phyloP scores from a whole-genome alignment of 2,888 invertebrate genomes.

The Papilio elwesi region DNA sequence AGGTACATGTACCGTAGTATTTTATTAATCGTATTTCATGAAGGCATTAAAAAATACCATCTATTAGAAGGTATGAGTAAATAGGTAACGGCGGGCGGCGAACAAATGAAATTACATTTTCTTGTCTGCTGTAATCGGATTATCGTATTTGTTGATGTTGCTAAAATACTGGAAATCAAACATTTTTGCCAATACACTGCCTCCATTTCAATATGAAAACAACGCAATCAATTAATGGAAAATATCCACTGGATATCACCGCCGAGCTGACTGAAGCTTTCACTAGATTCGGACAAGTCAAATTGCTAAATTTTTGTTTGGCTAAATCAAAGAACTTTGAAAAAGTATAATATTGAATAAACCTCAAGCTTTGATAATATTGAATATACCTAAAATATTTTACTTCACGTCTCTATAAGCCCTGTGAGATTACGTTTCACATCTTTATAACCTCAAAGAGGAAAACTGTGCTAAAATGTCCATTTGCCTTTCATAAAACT shows the following conservation, averaged over 20 bases:
- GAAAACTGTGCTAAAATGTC: too few relatives aligned
- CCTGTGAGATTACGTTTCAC: too few relatives aligned
- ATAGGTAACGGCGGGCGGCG: neutral
- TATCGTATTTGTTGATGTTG: conserved; percentile 13
- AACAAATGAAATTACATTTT: conserved; percentile 12
- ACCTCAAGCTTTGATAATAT: too few relatives aligned
- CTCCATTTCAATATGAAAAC: conserved; percentile 28
- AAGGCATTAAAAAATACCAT: neutral
- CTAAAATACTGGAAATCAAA: conserved; percentile 19
- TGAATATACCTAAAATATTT: too few relatives aligned
- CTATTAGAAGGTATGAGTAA: neutral
- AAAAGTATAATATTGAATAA: too few relatives aligned
- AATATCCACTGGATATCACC: conserved; percentile 17
- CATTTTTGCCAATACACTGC: conserved; percentile 22
- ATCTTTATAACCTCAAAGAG: too few relatives aligned
- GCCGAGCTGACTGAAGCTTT: conserved; percentile 2
- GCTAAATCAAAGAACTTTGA: too few relatives aligned
- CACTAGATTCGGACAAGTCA: neutral
- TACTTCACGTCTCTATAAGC: too few relatives aligned
- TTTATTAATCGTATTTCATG: neutral
- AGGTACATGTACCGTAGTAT: neutral
- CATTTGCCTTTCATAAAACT: too few relatives aligned
- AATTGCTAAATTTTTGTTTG: neutral
- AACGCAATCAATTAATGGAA: conserved; percentile 31
- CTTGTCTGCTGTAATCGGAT: conserved; percentile 24